Conservation (phyloP, 2,888 invertebrate species). For the Bombylius major region DNA sequence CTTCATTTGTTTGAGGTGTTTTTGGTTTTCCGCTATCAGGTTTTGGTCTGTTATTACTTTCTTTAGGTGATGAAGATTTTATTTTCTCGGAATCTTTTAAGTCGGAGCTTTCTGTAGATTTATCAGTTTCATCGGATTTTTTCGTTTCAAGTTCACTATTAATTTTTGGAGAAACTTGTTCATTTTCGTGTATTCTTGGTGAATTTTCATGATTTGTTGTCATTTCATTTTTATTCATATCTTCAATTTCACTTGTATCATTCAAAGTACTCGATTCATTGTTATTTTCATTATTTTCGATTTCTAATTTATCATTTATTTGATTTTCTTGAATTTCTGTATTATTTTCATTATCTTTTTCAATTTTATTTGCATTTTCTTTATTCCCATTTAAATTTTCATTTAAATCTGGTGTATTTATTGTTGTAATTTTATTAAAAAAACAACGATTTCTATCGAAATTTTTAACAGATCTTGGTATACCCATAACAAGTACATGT, state of each 20-base stretch:
- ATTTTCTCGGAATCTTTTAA: too few relatives aligned
- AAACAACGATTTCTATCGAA: not conserved
- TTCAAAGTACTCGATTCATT: not conserved
- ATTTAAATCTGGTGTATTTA: not conserved
- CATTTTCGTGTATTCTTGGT: too few relatives aligned
- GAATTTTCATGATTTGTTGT: too few relatives aligned
- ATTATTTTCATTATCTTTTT: not conserved
- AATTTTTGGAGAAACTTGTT: too few relatives aligned
- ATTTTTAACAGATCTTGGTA: slow-evolving; percentile 23
- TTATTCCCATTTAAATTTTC: not conserved
- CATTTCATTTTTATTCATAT: too few relatives aligned
- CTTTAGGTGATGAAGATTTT: too few relatives aligned
- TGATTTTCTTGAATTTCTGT: not conserved
- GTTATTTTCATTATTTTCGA: not conserved
- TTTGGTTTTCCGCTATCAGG: too few relatives aligned
- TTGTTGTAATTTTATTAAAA: not conserved
- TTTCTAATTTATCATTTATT: not conserved
- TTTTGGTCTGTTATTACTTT: too few relatives aligned
- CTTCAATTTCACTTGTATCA: not conserved
- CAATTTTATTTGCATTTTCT: not conserved
- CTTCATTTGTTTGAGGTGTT: too few relatives aligned
- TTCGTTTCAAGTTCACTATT: too few relatives aligned
- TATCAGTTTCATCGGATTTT: too few relatives aligned
- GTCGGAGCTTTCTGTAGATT: too few relatives aligned
- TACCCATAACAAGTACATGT: slow-evolving; percentile 32